These are phyloP conservation scores for Aphelenchoides besseyi DNA, from an alignment of 1,140 invertebrate genomes.

Conservation along the genomic window DNA sequence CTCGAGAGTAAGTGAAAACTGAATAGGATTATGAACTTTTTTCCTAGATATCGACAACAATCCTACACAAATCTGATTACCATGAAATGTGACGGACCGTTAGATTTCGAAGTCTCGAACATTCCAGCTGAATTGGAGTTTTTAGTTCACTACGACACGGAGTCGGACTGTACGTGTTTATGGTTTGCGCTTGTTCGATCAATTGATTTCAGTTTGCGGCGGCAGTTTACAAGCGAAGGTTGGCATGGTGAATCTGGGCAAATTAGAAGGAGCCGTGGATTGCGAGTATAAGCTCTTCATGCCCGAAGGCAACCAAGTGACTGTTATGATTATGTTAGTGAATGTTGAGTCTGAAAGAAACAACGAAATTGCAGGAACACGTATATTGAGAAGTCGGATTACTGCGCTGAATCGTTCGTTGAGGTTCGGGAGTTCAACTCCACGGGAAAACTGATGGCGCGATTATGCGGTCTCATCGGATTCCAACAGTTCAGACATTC, in stretches of 20 bases:
- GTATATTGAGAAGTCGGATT: slow-evolving; percentile 1
- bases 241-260: slow-evolving; percentile 20
- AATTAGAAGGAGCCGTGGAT: slow-evolving; percentile 23
- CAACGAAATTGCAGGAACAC: not conserved
- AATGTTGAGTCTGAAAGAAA: not conserved
- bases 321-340: slow-evolving; percentile 20
- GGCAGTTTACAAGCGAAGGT: slow-evolving; percentile 11
- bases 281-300: slow-evolving; percentile 36
- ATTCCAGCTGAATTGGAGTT: not conserved
- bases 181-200: not conserved
- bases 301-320: slow-evolving; percentile 29
- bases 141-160: slow-evolving; percentile 33
- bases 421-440: slow-evolving; percentile 6
- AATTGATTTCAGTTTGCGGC: slow-evolving; percentile 38
- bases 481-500: not conserved
- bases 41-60: not conserved
- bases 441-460: not conserved
- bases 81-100: slow-evolving; percentile 12
- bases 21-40: too few relatives aligned
- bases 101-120: not conserved
- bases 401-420: slow-evolving; percentile 9
- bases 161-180: slow-evolving; percentile 29
- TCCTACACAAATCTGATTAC: not conserved
- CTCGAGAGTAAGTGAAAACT: too few relatives aligned
- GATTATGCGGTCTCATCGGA: slow-evolving; percentile 11